Percentiles rank a stretch among this genome's conserved stretches.
These are phyloP conservation scores for Drosophila albomicans DNA, from an alignment of 1,140 invertebrate genomes.

Conservation along the genomic window DNA sequence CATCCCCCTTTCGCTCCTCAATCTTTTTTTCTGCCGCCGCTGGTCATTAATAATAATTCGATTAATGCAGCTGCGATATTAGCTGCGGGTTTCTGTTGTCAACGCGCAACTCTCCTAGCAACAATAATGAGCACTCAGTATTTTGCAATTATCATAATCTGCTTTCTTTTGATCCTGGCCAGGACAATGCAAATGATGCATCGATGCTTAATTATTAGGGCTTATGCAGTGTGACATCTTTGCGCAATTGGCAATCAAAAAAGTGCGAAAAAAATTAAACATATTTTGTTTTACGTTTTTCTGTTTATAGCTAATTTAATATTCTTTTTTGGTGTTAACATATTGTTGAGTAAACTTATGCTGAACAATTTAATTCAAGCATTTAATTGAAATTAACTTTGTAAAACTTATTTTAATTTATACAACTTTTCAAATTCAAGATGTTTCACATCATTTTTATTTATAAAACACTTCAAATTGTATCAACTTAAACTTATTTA, in stretches of 20 bases:
- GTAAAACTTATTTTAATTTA: no score
- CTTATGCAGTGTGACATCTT: slow-evolving; percentile 1
- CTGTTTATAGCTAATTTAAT: not conserved
- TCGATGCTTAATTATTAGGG: slow-evolving; percentile 8
- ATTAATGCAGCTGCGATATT: slow-evolving; percentile 53
- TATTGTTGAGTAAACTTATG: no score
- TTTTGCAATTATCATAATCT: slow-evolving; percentile 65
- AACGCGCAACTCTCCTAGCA: not conserved
- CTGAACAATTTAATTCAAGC: no score
- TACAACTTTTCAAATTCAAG: no score
- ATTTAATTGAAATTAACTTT: no score
- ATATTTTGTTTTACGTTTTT: not conserved
- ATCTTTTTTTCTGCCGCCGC: slow-evolving; percentile 11
- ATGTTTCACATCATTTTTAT: not conserved
- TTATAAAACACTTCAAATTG: not conserved
- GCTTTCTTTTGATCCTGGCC: slow-evolving; percentile 32
- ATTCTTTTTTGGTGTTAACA: not conserved
- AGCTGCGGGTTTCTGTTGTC: slow-evolving; percentile 33
- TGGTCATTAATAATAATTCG: slow-evolving; percentile 65
- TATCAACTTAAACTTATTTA: no score
- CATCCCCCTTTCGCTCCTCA: not conserved
- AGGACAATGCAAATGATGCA: not conserved
- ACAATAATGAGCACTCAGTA: slow-evolving; percentile 35
- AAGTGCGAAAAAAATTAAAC: not conserved
- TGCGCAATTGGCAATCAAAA: not conserved